Evolutionary conservation across 1,140 invertebrate genomes (phyloP).

Genomic region (Meloidogyne hapla): DNA sequence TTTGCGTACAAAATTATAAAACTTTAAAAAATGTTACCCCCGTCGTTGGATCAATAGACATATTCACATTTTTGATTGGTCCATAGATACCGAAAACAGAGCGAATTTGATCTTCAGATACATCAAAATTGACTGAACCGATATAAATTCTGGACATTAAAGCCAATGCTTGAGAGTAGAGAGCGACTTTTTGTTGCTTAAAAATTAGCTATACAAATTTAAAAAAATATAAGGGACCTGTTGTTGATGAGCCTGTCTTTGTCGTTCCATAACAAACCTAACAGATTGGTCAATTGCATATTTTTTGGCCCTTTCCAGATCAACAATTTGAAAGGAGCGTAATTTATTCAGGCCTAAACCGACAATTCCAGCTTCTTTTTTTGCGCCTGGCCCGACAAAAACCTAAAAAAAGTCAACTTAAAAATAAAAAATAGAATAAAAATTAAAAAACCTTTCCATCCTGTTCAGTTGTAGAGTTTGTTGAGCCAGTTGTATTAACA

Average conservation of each 20-base stretch:
- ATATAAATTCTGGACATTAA: slow-evolving; percentile 84
- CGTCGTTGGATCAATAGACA: slow-evolving; percentile 98
- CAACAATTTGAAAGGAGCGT: slow-evolving; percentile 79
- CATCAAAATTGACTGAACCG: slow-evolving; percentile 97
- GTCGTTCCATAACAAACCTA: slow-evolving; percentile 96
- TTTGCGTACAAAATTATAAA: background rate
- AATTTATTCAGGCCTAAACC: slow-evolving; percentile 70
- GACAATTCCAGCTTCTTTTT: slow-evolving; percentile 71
- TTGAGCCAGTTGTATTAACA: background rate
- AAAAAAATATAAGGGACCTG: slow-evolving; percentile 54
- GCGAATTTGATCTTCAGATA: slow-evolving; percentile 96
- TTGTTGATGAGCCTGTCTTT: slow-evolving; percentile 96
- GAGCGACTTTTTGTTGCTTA: slow-evolving; percentile 68
- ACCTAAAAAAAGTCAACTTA: slow-evolving; percentile 41
- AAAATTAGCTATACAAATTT: slow-evolving; percentile 11
- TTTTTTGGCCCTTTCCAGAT: slow-evolving; percentile 87
- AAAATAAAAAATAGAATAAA: slow-evolving; percentile 25
- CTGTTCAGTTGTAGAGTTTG: slow-evolving; percentile 30
- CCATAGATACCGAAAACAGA: slow-evolving; percentile 97
- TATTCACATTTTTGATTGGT: slow-evolving; percentile 98
- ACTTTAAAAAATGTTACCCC: slow-evolving; percentile 47
- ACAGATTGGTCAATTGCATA: slow-evolving; percentile 99
- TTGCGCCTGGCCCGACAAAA: slow-evolving; percentile 72
- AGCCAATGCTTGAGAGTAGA: slow-evolving; percentile 69
- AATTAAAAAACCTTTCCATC: slow-evolving; percentile 46